Percentiles rank a stretch among this genome's conserved stretches.
phyloP scores from a whole-genome alignment of 2,797 vertebrate genomes.

The Coracias cyanogaster region DNA sequence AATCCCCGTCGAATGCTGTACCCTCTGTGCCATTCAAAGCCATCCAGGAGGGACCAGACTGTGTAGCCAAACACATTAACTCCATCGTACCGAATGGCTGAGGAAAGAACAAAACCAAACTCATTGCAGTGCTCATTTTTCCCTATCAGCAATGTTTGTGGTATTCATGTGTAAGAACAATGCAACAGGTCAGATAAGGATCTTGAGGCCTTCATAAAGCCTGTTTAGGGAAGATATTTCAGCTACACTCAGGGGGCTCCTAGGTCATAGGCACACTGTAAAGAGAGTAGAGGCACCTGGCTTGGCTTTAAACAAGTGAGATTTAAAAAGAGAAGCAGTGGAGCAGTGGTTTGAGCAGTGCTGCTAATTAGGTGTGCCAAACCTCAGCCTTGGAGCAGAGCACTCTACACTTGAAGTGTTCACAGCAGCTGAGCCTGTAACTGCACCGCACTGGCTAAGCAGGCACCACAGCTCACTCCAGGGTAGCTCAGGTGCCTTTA shows the following conservation, averaged over 20 bases:
- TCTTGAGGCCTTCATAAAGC: background rate
- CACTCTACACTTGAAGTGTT: rapidly evolving
- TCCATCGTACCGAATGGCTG: conserved; percentile 89
- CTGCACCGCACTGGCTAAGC: background rate
- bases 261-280: background rate
- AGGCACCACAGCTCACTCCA: rapidly evolving
- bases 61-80: conserved; percentile 95
- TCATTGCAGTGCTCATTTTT: background rate
- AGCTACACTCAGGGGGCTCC: background rate
- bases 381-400: background rate
- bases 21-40: conserved; percentile 94
- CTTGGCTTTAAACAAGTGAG: background rate
- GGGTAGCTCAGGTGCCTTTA: background rate
- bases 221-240: background rate
- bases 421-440: background rate
- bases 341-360: background rate
- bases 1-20: conserved; percentile 92
- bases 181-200: background rate
- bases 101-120: conserved; percentile 44
- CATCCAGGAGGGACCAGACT: conserved; percentile 94
- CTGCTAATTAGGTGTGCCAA: background rate
- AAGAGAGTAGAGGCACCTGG: background rate
- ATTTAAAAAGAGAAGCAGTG: background rate
- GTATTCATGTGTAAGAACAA: background rate
- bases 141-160: background rate